Evolutionary conservation across 1,140 invertebrate genomes (phyloP).

Genomic region (Oedothorax gibbosus): DNA sequence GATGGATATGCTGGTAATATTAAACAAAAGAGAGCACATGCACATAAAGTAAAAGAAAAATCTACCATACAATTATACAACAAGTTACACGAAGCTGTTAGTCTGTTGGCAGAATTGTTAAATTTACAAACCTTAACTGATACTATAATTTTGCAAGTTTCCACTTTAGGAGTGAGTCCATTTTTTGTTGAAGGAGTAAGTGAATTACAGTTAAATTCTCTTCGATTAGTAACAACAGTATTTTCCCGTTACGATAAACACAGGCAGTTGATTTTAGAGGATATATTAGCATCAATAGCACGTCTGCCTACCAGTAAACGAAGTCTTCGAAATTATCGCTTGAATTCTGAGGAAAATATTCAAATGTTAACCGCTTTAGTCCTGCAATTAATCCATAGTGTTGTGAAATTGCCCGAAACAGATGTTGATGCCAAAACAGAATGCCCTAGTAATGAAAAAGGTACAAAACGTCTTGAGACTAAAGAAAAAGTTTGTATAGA

Average conservation of each 20-base stretch:
- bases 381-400: slow-evolving; percentile 96
- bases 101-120: slow-evolving; percentile 88
- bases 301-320: slow-evolving; percentile 95
- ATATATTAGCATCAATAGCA: slow-evolving; percentile 97
- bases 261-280: slow-evolving; percentile 90
- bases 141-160: slow-evolving; percentile 79
- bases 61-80: slow-evolving; percentile 88
- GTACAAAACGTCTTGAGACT: slow-evolving; percentile 16
- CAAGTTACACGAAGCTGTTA: slow-evolving; percentile 90
- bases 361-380: slow-evolving; percentile 98
- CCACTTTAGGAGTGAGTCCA: slow-evolving; percentile 85
- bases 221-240: slow-evolving; percentile 95
- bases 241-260: slow-evolving; percentile 97
- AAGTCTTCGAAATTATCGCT: slow-evolving; percentile 77
- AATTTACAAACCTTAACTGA: slow-evolving; percentile 92
- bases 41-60: slow-evolving; percentile 72
- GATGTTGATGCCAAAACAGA: slow-evolving; percentile 20
- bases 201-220: slow-evolving; percentile 94
- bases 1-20: slow-evolving; percentile 73
- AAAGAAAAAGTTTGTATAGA: slow-evolving; percentile 72
- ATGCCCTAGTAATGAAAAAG: slow-evolving; percentile 16
- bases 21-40: slow-evolving; percentile 77
- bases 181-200: slow-evolving; percentile 99
- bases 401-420: slow-evolving; percentile 85
- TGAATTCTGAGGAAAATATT: slow-evolving; percentile 89